Evolutionary conservation across 2,113 vertebrate species (phyloP).

Genomic region (Corythornis vintsioides): DNA sequence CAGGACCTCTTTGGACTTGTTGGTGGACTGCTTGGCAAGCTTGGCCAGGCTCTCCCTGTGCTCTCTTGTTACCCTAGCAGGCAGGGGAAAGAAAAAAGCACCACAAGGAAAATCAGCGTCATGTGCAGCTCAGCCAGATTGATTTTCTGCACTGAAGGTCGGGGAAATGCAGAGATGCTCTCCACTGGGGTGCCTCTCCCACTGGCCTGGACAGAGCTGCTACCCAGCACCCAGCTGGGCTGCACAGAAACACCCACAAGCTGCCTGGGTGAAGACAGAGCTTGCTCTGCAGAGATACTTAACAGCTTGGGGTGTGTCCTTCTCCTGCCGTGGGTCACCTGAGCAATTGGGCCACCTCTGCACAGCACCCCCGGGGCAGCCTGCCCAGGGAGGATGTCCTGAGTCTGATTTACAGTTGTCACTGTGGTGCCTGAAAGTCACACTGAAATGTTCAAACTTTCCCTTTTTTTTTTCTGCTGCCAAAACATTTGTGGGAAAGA

Average conservation of each 20-base stretch:
- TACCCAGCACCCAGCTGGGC: not conserved
- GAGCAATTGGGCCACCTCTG: not conserved
- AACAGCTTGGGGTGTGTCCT: not conserved
- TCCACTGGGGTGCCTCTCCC: not conserved
- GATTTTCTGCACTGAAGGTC: not conserved
- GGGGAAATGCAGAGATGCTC: not conserved
- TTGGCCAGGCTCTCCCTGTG: slow-evolving; percentile 90
- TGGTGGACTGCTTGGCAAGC: slow-evolving; percentile 90
- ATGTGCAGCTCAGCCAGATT: not conserved
- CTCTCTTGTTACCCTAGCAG: slow-evolving; percentile 88
- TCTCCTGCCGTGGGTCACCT: not conserved
- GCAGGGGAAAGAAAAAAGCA: not conserved
- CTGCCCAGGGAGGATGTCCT: slow-evolving; percentile 25
- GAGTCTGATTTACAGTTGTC: slow-evolving; percentile 60
- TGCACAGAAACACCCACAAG: not conserved
- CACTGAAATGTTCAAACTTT: slow-evolving; percentile 65
- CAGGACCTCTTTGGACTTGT: slow-evolving; percentile 93
- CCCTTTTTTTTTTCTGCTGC: slow-evolving; percentile 66
- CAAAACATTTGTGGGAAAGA: slow-evolving; percentile 72
- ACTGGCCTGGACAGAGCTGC: not conserved
- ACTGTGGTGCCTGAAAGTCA: slow-evolving; percentile 67
- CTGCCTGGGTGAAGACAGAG: not conserved
- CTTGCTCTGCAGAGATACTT: not conserved
- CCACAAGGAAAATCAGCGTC: not conserved
- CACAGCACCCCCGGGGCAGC: not conserved